phyloP scores from a whole-genome alignment of 2,113 vertebrate species.

The Brachionichthys hirsutus region DNA sequence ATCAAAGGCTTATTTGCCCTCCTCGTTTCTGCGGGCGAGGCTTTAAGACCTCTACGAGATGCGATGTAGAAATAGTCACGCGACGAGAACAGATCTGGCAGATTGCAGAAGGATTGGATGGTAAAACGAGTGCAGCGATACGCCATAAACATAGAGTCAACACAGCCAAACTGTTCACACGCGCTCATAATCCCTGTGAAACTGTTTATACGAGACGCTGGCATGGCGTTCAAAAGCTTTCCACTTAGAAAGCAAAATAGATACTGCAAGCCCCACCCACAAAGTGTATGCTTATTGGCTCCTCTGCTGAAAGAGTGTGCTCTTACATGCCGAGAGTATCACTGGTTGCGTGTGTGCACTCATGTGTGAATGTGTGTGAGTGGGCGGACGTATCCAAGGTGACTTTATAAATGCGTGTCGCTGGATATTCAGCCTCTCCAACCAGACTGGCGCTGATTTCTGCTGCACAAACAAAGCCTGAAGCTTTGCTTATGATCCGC shows the following conservation, averaged over 20 bases:
- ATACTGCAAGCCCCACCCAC: constrained; percentile 27
- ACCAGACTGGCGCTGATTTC: constrained; percentile 1
- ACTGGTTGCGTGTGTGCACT: neutral
- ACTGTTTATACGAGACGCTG: constrained; percentile 7
- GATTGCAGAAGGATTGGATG: constrained; percentile 12
- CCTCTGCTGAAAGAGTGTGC: constrained; percentile 5
- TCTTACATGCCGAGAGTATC: neutral
- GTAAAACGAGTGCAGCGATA: constrained; percentile 48
- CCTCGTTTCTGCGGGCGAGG: neutral
- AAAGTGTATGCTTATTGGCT: constrained; percentile 37
- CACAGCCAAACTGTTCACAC: constrained; percentile 12
- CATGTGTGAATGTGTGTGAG: neutral
- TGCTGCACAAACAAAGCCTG: neutral
- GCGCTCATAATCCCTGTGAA: constrained; percentile 23
- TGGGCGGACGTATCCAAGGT: constrained; percentile 4
- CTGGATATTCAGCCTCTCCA: neutral
- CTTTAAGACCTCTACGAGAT: neutral
- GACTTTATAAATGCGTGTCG: neutral
- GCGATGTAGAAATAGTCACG: neutral
- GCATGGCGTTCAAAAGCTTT: constrained; percentile 1
- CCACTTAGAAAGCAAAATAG: constrained; percentile 11
- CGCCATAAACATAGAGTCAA: too few species aligned
- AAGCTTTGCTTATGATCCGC: constrained; percentile 11
- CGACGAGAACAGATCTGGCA: constrained; percentile 1
- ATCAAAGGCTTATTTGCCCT: constrained; percentile 6